Conservation (phyloP, 2,888 invertebrate genomes). For the Agonopterix alstromeriana region DNA sequence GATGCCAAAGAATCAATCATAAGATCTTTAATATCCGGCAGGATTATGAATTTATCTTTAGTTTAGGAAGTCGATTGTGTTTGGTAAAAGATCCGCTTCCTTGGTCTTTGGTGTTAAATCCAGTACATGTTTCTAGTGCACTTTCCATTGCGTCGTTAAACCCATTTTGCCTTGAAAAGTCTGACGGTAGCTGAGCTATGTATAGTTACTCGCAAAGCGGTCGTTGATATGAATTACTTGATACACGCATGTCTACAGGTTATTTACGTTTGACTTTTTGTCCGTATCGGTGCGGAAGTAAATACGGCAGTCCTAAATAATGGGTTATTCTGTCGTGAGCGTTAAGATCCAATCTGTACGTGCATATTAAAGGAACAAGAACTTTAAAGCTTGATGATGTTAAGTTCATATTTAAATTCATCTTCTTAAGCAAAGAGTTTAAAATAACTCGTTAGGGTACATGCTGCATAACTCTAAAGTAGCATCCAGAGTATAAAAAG, state of each 20-base stretch:
- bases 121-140: conserved; percentile 19
- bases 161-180: conserved; percentile 14
- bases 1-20: conserved; percentile 50
- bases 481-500: conserved; percentile 11
- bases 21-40: conserved; percentile 54
- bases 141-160: conserved; percentile 35
- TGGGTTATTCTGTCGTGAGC: conserved; percentile 26
- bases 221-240: conserved; percentile 33
- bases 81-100: conserved; percentile 64
- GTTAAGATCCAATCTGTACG: too few species aligned
- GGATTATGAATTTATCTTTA: conserved; percentile 44
- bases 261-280: conserved; percentile 75
- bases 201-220: conserved; percentile 29
- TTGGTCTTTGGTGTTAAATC: conserved; percentile 29
- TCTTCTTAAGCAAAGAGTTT: too few species aligned
- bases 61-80: conserved; percentile 63
- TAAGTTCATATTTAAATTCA: too few species aligned
- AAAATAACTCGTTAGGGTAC: too few species aligned
- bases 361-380: too few species aligned
- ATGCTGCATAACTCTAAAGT: too few species aligned
- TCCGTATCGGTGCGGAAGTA: conserved; percentile 60
- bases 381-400: too few species aligned
- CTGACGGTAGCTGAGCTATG: conserved; percentile 29
- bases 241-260: conserved; percentile 55
- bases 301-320: conserved; percentile 51